Evolutionary conservation across 2,888 invertebrate species (phyloP), one percentile per base, ranked within the genome.

Genomic region (Dasysyrphus albostriatus): DNA sequence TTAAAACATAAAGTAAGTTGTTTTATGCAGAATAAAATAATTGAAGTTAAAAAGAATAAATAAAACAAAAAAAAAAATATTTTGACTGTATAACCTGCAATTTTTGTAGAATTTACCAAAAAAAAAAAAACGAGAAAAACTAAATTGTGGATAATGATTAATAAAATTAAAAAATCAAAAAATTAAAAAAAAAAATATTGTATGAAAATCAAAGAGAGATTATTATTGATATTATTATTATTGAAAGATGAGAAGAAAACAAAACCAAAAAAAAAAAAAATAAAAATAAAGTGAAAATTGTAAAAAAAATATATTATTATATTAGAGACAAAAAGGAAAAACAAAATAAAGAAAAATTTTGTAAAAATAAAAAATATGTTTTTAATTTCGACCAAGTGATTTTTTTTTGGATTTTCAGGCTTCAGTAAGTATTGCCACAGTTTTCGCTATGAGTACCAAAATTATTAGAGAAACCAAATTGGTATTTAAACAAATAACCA

Each of bases 121-220:
- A 69, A 72, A 72, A 65, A 72, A 82, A 32, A 81, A 81, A 51
- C 76, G 56, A 78, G 58, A 58, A 63, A 76, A 84, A 65, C 61
- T 63, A 82, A 77, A 88, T 85, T 83, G 72, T 87, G 87, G 87
- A 90, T 89, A 90, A 89, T 90, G 88, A 88, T 89, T 89, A 91
- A 91, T 91, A 90, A 88, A 89, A 88, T 89, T 88, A 90, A 91
- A 89, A 91, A 89, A 89, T 54, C n/a, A 12, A 37, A 59, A 58
- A 67, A 70, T 39, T 49, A 42, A 63, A 72, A 32, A 51, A 72
- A 72, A 75, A 82, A 65, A 82, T 80, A 88, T 87, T 87, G 84
- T 88, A 88, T 82, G 85, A 81, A 69, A 85, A 81, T 76, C 84
- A 85, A 88, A 85, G 78, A 83, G 87, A 87, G 79, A 88, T 88